Evolutionary conservation across 2,113 vertebrate species (phyloP).

Genomic region (Carassius gibelio): DNA sequence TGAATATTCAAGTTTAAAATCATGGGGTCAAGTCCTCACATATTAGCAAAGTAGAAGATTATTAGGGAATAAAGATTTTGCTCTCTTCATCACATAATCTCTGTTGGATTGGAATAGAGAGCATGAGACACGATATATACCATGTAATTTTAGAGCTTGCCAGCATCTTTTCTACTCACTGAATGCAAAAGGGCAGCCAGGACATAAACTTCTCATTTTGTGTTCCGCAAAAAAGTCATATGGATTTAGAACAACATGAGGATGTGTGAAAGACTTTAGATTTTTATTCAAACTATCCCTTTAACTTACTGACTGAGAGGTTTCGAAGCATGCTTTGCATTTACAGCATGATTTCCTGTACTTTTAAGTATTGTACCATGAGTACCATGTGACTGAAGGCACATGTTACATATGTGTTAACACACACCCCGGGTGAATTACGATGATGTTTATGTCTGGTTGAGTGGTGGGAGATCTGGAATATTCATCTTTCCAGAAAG

Average conservation of each 20-base stretch:
- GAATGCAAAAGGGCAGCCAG: not conserved
- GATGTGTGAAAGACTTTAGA: not conserved
- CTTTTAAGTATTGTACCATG: not conserved
- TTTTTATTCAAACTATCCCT: not conserved
- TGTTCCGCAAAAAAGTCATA: not conserved
- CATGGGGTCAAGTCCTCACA: too few species aligned
- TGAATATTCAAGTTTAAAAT: not conserved
- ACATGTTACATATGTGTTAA: not conserved
- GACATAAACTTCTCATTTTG: not conserved
- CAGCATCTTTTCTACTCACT: not conserved
- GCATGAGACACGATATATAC: not conserved
- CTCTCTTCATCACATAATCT: not conserved
- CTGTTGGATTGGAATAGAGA: not conserved
- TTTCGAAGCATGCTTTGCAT: not conserved
- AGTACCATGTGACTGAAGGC: not conserved
- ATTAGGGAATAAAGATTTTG: not conserved
- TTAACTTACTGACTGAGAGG: not conserved
- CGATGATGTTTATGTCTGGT: not conserved
- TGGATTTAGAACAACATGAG: not conserved
- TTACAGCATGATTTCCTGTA: not conserved
- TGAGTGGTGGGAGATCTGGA: not conserved
- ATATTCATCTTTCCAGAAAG: slow-evolving; percentile 14
- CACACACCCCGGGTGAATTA: slow-evolving; percentile 18
- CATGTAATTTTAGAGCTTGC: not conserved
- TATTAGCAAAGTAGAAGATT: not conserved